phyloP scores from a whole-genome alignment of 2,113 vertebrate genomes.

The Takifugu bimaculatus region DNA sequence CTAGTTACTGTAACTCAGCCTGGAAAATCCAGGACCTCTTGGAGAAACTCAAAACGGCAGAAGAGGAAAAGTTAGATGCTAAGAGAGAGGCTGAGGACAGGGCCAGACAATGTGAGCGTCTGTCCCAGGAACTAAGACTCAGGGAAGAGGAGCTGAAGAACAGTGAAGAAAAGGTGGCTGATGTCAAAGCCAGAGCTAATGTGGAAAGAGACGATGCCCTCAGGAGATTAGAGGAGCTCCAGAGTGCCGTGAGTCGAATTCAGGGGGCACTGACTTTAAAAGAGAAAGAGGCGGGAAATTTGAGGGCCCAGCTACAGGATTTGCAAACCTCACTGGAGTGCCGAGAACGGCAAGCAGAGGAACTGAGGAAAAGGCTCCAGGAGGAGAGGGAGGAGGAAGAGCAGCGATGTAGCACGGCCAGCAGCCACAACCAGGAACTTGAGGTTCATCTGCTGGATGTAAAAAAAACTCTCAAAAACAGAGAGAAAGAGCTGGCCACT shows the following conservation, averaged over 20 bases:
- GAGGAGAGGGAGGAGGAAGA: slow-evolving; percentile 67
- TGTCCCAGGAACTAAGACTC: slow-evolving; percentile 73
- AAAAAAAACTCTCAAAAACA: slow-evolving; percentile 70
- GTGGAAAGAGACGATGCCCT: slow-evolving; percentile 66
- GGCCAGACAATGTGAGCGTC: slow-evolving; percentile 60
- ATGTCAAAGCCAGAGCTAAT: slow-evolving; percentile 51
- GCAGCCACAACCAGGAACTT: slow-evolving; percentile 63
- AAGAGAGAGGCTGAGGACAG: slow-evolving; percentile 67
- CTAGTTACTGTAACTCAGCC: slow-evolving; percentile 63
- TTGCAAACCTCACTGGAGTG: slow-evolving; percentile 69
- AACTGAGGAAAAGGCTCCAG: slow-evolving; percentile 62
- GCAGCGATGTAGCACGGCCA: slow-evolving; percentile 50
- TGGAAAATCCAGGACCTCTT: slow-evolving; percentile 72
- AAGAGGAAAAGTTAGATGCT: slow-evolving; percentile 65
- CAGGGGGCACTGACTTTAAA: slow-evolving; percentile 75
- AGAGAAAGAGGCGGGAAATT: slow-evolving; percentile 77
- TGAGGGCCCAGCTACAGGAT: slow-evolving; percentile 78
- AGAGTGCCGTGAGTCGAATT: slow-evolving; percentile 67
- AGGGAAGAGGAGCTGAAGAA: slow-evolving; percentile 72
- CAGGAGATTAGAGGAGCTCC: slow-evolving; percentile 68
- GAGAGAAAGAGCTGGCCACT: slow-evolving; percentile 71
- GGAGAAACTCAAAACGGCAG: slow-evolving; percentile 73
- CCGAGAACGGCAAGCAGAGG: slow-evolving; percentile 69
- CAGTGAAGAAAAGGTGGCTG: slow-evolving; percentile 63
- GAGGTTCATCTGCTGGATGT: slow-evolving; percentile 63